Conservation (phyloP, 1,140 invertebrate species). For the Aphaenogaster floridana region DNA sequence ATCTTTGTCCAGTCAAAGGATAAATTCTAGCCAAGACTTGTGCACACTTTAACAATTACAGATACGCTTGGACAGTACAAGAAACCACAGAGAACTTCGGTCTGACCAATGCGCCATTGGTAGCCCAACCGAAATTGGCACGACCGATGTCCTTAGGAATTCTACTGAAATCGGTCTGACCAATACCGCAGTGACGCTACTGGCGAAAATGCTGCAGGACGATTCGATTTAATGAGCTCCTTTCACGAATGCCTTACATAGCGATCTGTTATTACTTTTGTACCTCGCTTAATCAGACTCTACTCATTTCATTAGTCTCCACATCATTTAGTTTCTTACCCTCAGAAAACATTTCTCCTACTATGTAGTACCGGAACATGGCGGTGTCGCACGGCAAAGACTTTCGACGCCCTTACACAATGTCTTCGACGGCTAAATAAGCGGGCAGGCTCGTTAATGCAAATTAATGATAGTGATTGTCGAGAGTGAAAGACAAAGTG, state of each 20-base stretch:
- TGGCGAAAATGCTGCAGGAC: not conserved
- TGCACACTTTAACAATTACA: not conserved
- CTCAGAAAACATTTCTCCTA: not conserved
- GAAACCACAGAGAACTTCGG: slow-evolving; percentile 27
- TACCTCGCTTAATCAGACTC: not conserved
- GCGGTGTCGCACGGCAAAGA: not conserved
- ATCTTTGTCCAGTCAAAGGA: not conserved
- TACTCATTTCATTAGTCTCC: slow-evolving; percentile 12
- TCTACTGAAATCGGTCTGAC: slow-evolving; percentile 36
- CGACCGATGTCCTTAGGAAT: slow-evolving; percentile 21
- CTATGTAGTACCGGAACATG: not conserved
- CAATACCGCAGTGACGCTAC: slow-evolving; percentile 7
- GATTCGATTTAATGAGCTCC: slow-evolving; percentile 14
- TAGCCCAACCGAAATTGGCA: not conserved
- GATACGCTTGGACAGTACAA: not conserved
- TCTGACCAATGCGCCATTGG: not conserved
- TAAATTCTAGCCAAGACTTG: not conserved
- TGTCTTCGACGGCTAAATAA: not conserved
- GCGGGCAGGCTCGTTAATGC: slow-evolving; percentile 6
- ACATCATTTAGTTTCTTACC: not conserved
- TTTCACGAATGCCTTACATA: not conserved
- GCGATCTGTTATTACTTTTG: not conserved
- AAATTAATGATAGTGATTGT: slow-evolving; percentile 23
- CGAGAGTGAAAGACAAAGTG: not conserved
- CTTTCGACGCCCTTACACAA: not conserved